These are phyloP conservation scores for Phyto melanocephala DNA, from an alignment of 2,888 invertebrate genomes.

Conservation along the genomic window DNA sequence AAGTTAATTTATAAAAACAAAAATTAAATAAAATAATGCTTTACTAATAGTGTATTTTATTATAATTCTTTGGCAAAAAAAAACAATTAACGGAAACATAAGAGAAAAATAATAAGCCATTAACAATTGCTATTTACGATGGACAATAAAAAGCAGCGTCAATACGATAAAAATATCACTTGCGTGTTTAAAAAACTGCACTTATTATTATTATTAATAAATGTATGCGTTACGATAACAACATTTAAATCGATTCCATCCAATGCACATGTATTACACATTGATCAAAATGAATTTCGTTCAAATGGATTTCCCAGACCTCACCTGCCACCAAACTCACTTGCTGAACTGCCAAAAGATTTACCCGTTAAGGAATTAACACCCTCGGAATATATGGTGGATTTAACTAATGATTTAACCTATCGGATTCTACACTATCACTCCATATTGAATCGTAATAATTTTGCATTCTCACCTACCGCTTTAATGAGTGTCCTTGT, in stretches of 20 bases:
- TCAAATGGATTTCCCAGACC: conserved; percentile 70
- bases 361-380: conserved; percentile 74
- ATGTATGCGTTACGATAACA: background rate
- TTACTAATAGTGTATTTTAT: too few relatives aligned
- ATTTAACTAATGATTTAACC: conserved; percentile 87
- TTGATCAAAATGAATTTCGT: conserved; percentile 73
- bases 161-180: conserved; percentile 8
- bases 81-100: conserved; percentile 29
- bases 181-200: conserved; percentile 29
- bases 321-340: conserved; percentile 66
- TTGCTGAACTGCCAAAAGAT: conserved; percentile 65
- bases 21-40: background rate
- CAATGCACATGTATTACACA: conserved; percentile 72
- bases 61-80: background rate
- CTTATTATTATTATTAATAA: conserved; percentile 34
- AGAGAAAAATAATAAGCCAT: conserved; percentile 15
- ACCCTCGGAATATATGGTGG: conserved; percentile 88
- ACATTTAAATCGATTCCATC: conserved; percentile 18
- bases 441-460: conserved; percentile 86
- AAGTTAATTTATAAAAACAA: background rate
- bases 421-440: conserved; percentile 85
- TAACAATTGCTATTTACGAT: conserved; percentile 35
- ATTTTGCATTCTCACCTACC: conserved; percentile 91
- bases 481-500: conserved; percentile 89
- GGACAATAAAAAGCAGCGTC: conserved; percentile 14